Evolutionary conservation across 2,888 invertebrate species (phyloP).

Genomic region (Podabrus alpinus): DNA sequence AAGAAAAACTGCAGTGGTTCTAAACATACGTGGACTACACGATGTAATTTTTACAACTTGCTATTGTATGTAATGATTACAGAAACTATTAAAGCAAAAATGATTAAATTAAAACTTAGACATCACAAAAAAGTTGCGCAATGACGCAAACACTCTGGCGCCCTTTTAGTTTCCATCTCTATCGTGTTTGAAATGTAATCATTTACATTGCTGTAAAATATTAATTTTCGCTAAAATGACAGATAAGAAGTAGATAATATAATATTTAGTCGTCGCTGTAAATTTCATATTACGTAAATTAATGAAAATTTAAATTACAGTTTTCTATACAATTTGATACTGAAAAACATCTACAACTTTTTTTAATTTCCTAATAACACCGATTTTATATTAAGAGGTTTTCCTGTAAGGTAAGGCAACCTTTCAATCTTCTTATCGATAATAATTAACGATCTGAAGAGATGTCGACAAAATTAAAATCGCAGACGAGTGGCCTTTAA

Average conservation of each 20-base stretch:
- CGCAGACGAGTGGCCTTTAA: no score
- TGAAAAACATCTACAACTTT: no score
- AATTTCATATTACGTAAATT: neutral
- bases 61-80: neutral
- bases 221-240: no score
- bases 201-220: neutral
- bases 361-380: neutral
- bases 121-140: neutral
- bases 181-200: neutral
- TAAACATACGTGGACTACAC: neutral
- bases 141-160: neutral
- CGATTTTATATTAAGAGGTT: neutral
- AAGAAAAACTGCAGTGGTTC: slow-evolving; percentile 13
- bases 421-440: neutral
- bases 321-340: no score
- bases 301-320: neutral
- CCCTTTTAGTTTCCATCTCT: neutral
- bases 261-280: neutral
- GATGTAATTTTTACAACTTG: neutral
- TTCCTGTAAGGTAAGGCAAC: neutral
- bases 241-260: neutral
- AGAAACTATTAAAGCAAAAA: neutral
- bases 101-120: neutral
- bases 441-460: no score
- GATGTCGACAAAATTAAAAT: no score